Percentiles rank a stretch among this genome's conserved stretches.
These are phyloP conservation scores for Psephotus haematonotus DNA, from an alignment of 2,113 vertebrate genomes.

Conservation along the genomic window DNA sequence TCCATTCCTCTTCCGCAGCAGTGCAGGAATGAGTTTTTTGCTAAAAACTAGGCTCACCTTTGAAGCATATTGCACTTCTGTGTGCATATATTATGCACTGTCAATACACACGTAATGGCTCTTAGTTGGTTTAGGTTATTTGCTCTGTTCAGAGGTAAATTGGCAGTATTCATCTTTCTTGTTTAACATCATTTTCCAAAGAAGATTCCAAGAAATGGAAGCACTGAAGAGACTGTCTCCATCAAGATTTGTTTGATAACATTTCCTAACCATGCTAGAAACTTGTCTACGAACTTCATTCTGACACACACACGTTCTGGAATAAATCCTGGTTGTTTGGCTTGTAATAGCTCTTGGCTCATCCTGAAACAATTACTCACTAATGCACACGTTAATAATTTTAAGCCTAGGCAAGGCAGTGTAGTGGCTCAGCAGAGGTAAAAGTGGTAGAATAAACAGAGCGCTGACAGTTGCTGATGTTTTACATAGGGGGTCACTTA, in stretches of 20 bases:
- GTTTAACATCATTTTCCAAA: neutral
- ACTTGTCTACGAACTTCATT: neutral
- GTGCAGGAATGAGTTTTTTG: neutral
- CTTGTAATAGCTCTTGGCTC: neutral
- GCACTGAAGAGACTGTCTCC: neutral
- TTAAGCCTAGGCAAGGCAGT: neutral
- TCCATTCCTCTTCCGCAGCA: neutral
- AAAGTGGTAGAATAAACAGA: neutral
- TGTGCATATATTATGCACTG: rapidly evolving
- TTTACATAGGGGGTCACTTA: neutral
- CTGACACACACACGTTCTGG: neutral
- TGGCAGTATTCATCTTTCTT: neutral
- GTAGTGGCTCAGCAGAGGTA: neutral
- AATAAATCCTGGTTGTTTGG: neutral
- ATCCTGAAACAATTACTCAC: neutral
- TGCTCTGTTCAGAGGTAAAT: neutral
- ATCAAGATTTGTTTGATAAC: neutral
- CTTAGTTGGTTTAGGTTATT: neutral
- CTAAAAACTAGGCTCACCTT: neutral
- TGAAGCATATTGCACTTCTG: neutral
- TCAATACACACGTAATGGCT: rapidly evolving
- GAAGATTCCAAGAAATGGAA: neutral
- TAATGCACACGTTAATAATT: neutral
- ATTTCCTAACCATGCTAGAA: neutral
- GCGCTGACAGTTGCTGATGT: neutral